Percentiles rank a stretch among this genome's conserved stretches.
Evolutionary conservation across 2,888 invertebrate species (phyloP).

Genomic region (Phania funesta): DNA sequence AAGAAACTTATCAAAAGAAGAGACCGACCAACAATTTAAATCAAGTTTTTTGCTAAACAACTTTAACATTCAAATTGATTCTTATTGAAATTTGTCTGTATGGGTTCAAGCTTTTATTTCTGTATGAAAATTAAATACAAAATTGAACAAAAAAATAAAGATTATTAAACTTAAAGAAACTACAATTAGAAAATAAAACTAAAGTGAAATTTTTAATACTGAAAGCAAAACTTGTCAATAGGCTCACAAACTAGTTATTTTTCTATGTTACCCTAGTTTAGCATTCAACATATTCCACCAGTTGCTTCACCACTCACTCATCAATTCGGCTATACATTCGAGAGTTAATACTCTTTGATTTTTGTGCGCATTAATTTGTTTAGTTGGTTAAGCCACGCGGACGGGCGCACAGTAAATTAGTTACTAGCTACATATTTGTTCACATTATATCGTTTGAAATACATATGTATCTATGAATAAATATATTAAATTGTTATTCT

Average conservation of each 20-base stretch:
- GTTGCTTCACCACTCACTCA: not conserved
- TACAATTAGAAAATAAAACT: not conserved
- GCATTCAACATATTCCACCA: slow-evolving; percentile 43
- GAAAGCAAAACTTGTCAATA: not conserved
- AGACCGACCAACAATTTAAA: no score
- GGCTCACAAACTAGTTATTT: slow-evolving; percentile 73
- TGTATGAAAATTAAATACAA: not conserved
- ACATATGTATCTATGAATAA: no score
- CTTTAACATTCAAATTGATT: no score
- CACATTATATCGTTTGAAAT: no score
- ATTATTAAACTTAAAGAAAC: not conserved
- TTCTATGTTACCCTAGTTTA: slow-evolving; percentile 77
- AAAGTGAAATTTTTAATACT: slow-evolving; percentile 4
- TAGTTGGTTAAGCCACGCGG: not conserved
- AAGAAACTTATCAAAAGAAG: no score
- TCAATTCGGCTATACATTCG: not conserved
- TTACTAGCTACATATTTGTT: no score
- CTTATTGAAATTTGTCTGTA: no score
- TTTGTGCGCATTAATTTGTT: slow-evolving; percentile 4
- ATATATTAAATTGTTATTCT: no score
- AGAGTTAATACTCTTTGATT: slow-evolving; percentile 18
- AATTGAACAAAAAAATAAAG: not conserved
- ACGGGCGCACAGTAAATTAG: no score
- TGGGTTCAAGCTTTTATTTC: not conserved
- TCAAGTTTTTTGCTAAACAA: no score